Conservation (phyloP, 2,113 vertebrate genomes). For the Bostrychus sinensis region DNA sequence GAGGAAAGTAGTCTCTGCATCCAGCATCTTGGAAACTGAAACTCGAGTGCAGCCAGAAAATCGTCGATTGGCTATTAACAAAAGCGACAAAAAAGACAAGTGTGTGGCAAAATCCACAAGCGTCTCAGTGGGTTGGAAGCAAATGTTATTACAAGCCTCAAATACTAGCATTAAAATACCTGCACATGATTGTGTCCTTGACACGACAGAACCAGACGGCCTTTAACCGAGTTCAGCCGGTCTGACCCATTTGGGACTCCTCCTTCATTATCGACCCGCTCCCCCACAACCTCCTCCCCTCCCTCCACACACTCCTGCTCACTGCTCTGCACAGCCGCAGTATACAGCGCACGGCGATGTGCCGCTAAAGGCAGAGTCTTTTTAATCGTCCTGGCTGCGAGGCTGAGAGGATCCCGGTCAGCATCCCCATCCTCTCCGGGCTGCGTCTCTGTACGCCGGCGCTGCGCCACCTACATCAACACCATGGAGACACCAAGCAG, state of each 20-base stretch:
- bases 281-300: not conserved
- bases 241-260: slow-evolving; percentile 58
- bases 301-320: slow-evolving; percentile 25
- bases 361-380: slow-evolving; percentile 62
- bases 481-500: slow-evolving; percentile 65
- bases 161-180: not conserved
- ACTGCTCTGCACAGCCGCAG: slow-evolving; percentile 75
- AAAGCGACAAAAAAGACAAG: not conserved
- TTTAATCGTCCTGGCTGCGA: slow-evolving; percentile 37
- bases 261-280: slow-evolving; percentile 37
- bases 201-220: slow-evolving; percentile 37
- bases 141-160: not conserved
- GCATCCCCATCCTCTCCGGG: slow-evolving; percentile 14
- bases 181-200: slow-evolving; percentile 47
- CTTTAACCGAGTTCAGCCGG: slow-evolving; percentile 36
- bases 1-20: slow-evolving; percentile 51
- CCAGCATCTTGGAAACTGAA: slow-evolving; percentile 37
- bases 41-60: slow-evolving; percentile 3
- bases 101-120: too few species aligned
- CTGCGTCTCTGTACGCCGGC: slow-evolving; percentile 52
- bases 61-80: not conserved
- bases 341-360: slow-evolving; percentile 62
- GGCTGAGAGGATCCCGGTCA: slow-evolving; percentile 40
- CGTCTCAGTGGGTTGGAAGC: not conserved
- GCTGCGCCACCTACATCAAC: slow-evolving; percentile 52